phyloP scores from a whole-genome alignment of 1,140 invertebrate species.

The Tetragonula clypearis region DNA sequence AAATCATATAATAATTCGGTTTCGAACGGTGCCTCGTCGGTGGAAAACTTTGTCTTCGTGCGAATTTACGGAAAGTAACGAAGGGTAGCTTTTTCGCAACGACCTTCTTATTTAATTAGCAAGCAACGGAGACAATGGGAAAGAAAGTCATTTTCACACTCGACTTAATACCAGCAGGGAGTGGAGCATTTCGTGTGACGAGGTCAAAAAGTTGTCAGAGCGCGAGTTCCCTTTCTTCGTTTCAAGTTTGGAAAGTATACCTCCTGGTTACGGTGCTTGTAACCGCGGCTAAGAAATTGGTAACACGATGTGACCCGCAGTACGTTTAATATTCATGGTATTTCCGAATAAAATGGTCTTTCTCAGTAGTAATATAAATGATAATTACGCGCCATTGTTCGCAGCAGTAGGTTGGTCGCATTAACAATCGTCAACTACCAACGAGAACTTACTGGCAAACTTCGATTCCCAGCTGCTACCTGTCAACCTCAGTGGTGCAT shows the following conservation, averaged over 20 bases:
- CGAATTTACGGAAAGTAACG: conserved; percentile 11
- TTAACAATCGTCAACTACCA: conserved; percentile 63
- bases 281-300: not conserved
- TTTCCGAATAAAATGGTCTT: conserved; percentile 60
- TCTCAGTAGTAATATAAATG: conserved; percentile 68
- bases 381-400: conserved; percentile 71
- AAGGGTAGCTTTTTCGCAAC: conserved; percentile 40
- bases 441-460: conserved; percentile 39
- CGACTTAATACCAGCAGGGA: conserved; percentile 37
- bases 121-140: conserved; percentile 34
- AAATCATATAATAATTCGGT: not conserved
- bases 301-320: conserved; percentile 24
- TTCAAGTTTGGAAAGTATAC: not conserved
- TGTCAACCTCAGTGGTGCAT: conserved; percentile 35
- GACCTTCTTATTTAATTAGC: conserved; percentile 66
- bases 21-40: conserved; percentile 15
- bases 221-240: not conserved
- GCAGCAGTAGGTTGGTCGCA: conserved; percentile 33
- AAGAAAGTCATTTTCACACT: conserved; percentile 59
- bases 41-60: conserved; percentile 29
- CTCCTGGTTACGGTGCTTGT: not conserved
- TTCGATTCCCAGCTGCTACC: conserved; percentile 37
- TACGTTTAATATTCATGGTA: conserved; percentile 68
- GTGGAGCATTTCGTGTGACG: not conserved
- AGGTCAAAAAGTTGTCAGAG: conserved; percentile 26